A percentile compares a stretch with the other conserved stretches of the same genome.
These are phyloP conservation scores for Stratiolaelaps scimitus DNA, from an alignment of 1,140 invertebrate species.

Conservation along the genomic window DNA sequence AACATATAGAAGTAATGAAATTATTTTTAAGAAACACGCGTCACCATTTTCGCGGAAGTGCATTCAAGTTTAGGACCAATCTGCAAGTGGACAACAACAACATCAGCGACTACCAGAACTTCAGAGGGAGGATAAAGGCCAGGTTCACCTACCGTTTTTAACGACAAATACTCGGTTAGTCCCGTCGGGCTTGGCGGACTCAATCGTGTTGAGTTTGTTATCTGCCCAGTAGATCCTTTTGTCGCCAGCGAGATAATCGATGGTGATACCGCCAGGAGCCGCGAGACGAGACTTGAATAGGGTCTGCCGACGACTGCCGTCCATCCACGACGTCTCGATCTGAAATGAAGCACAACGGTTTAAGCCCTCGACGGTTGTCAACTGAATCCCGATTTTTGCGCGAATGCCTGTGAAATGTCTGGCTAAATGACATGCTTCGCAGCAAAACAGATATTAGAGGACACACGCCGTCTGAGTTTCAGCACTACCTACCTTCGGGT, in stretches of 20 bases:
- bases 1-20: no score
- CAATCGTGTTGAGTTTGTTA: conserved; percentile 80
- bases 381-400: no score
- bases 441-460: no score
- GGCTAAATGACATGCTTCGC: no score
- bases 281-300: conserved; percentile 56
- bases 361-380: no score
- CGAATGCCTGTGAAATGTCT: no score
- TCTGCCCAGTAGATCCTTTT: conserved; percentile 90
- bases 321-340: conserved; percentile 88
- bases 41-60: no score
- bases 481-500: conserved; percentile 48
- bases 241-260: conserved; percentile 71
- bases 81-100: no score
- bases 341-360: conserved; percentile 31
- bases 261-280: conserved; percentile 69
- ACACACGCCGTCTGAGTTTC: background rate
- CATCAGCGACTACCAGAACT: no score
- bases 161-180: conserved; percentile 50
- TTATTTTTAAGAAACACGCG: no score
- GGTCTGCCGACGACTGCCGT: conserved; percentile 67
- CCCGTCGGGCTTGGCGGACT: conserved; percentile 72
- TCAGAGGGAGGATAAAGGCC: no score
- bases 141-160: conserved; percentile 9
- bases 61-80: no score